Evolutionary conservation across 2,888 invertebrate species (phyloP).

Genomic region (Nomada flava): DNA sequence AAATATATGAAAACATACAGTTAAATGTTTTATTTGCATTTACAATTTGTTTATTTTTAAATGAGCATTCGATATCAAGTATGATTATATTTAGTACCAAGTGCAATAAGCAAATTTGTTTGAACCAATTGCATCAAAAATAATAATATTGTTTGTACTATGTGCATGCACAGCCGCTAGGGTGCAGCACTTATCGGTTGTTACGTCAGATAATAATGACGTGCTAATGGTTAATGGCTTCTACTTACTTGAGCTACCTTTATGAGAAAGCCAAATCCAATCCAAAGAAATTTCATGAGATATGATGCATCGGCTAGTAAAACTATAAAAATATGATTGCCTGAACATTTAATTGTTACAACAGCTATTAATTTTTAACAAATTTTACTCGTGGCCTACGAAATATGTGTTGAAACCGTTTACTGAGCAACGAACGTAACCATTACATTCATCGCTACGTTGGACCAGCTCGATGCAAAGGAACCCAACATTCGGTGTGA

Average conservation of each 20-base stretch:
- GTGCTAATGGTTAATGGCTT: constrained; percentile 78
- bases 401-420: constrained; percentile 71
- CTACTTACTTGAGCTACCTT: constrained; percentile 75
- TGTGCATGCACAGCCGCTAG: constrained; percentile 10
- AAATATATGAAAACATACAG: neutral
- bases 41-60: neutral
- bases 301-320: constrained; percentile 87
- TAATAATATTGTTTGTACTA: too few species aligned
- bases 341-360: constrained; percentile 68
- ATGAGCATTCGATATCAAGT: neutral
- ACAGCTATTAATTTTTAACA: constrained; percentile 66
- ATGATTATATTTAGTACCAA: constrained; percentile 16
- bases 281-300: constrained; percentile 87
- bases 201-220: constrained; percentile 73
- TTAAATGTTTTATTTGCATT: neutral
- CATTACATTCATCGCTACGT: constrained; percentile 68
- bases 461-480: constrained; percentile 77
- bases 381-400: constrained; percentile 62
- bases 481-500: constrained; percentile 70
- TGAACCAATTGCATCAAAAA: too few species aligned
- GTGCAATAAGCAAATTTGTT: constrained; percentile 17
- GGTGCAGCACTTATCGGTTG: constrained; percentile 64
- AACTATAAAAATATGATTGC: constrained; percentile 86
- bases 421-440: constrained; percentile 68
- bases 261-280: constrained; percentile 78